Evolutionary conservation across 2,888 invertebrate genomes (phyloP).

Genomic region (Trachelus troglodyta): DNA sequence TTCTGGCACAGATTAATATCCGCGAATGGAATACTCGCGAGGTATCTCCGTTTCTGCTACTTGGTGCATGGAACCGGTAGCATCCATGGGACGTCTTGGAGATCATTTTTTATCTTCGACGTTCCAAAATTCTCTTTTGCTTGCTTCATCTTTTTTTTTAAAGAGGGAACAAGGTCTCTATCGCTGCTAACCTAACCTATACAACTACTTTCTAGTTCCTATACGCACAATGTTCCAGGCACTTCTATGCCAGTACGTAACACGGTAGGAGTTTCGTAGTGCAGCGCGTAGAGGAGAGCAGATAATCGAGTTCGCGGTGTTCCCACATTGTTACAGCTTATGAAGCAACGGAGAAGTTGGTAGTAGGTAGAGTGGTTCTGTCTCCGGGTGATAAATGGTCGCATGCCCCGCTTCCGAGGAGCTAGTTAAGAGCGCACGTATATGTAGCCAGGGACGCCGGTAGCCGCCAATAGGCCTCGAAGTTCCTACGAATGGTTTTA

Average conservation of each 20-base stretch:
- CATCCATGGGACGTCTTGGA: background rate
- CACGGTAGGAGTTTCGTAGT: background rate
- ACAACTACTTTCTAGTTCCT: background rate
- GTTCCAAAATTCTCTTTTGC: background rate
- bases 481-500: background rate
- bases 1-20: slow-evolving; percentile 11
- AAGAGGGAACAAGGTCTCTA: background rate
- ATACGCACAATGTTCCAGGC: background rate
- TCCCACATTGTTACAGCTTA: slow-evolving; percentile 39
- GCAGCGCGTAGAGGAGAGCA: slow-evolving; percentile 8
- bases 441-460: slow-evolving; percentile 14
- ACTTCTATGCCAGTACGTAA: background rate
- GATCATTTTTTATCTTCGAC: background rate
- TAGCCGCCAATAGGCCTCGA: slow-evolving; percentile 5
- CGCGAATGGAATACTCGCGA: background rate
- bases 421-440: slow-evolving; percentile 30
- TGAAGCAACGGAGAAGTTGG: slow-evolving; percentile 27
- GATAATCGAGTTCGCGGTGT: slow-evolving; percentile 34
- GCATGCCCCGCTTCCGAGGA: slow-evolving; percentile 27
- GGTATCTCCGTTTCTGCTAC: background rate
- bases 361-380: slow-evolving; percentile 33
- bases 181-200: background rate
- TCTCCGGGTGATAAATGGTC: slow-evolving; percentile 39
- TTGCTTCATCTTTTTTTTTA: background rate
- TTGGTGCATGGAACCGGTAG: background rate